Evolutionary conservation across 1,140 invertebrate species (phyloP).

Genomic region (Trinorchestia longiramus): DNA sequence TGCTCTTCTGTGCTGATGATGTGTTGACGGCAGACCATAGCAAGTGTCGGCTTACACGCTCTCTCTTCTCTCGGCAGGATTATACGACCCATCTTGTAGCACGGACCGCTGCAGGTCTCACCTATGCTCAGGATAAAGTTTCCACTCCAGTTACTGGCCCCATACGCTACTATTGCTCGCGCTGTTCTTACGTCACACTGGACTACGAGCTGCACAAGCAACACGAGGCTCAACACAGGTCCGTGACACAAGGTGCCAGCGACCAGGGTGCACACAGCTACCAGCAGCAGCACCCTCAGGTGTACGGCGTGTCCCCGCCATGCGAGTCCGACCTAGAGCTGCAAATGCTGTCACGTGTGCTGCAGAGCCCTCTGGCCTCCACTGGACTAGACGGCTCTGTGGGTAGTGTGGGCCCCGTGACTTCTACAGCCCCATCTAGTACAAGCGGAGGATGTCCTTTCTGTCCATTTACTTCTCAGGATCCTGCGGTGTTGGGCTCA

Average conservation of each 20-base stretch:
- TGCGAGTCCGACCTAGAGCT: background rate
- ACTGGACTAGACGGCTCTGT: background rate
- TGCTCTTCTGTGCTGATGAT: background rate
- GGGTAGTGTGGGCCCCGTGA: background rate
- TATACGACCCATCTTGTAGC: background rate
- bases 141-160: background rate
- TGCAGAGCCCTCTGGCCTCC: slow-evolving; percentile 8
- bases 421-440: background rate
- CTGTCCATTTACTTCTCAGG: background rate
- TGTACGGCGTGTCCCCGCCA: background rate
- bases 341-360: slow-evolving; percentile 39
- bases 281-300: slow-evolving; percentile 2
- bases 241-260: background rate
- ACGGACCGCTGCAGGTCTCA: background rate
- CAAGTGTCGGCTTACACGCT: slow-evolving; percentile 29
- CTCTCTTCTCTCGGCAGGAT: slow-evolving; percentile 27
- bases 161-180: slow-evolving; percentile 17
- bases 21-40: slow-evolving; percentile 23
- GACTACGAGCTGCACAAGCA: slow-evolving; percentile 9
- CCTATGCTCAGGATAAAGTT: background rate
- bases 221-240: background rate
- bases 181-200: background rate
- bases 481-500: background rate
- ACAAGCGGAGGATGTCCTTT: background rate
- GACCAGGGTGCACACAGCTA: background rate